Conservation (phyloP, 2,888 invertebrate species). For the Pollenia griseotomentosa region DNA sequence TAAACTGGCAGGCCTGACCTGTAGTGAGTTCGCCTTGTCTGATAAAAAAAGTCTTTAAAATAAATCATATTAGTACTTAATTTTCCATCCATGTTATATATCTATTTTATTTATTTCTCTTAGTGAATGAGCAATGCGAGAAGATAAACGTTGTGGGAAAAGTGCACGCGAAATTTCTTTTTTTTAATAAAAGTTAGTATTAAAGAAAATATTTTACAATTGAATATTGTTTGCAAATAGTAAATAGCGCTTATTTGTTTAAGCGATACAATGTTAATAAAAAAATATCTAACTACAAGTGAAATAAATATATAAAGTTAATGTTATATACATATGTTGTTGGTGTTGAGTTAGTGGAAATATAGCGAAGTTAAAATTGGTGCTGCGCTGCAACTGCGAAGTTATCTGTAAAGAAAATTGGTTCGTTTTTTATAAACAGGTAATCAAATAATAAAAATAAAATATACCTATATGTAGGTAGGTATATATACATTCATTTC, state of each 20-base stretch:
- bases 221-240: slow-evolving; percentile 22
- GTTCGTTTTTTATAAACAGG: slow-evolving; percentile 52
- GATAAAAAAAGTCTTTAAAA: too few species aligned
- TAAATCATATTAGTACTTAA: neutral
- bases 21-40: too few species aligned
- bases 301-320: slow-evolving; percentile 20
- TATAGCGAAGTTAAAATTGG: slow-evolving; percentile 23
- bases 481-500: neutral
- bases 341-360: slow-evolving; percentile 25
- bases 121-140: slow-evolving; percentile 41
- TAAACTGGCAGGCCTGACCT: too few species aligned
- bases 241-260: neutral
- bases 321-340: slow-evolving; percentile 13
- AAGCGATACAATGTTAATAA: slow-evolving; percentile 14
- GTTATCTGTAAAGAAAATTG: slow-evolving; percentile 43
- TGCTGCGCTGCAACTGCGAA: slow-evolving; percentile 49
- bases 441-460: slow-evolving; percentile 57
- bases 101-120: slow-evolving; percentile 30
- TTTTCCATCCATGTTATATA: slow-evolving; percentile 13
- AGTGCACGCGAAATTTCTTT: slow-evolving; percentile 32
- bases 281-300: slow-evolving; percentile 7
- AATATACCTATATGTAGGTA: neutral
- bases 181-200: neutral
- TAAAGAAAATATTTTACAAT: slow-evolving; percentile 11
- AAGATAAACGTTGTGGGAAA: slow-evolving; percentile 38